These are phyloP conservation scores for Chroicocephalus ridibundus DNA, from an alignment of 2,113 vertebrate species.

Conservation along the genomic window DNA sequence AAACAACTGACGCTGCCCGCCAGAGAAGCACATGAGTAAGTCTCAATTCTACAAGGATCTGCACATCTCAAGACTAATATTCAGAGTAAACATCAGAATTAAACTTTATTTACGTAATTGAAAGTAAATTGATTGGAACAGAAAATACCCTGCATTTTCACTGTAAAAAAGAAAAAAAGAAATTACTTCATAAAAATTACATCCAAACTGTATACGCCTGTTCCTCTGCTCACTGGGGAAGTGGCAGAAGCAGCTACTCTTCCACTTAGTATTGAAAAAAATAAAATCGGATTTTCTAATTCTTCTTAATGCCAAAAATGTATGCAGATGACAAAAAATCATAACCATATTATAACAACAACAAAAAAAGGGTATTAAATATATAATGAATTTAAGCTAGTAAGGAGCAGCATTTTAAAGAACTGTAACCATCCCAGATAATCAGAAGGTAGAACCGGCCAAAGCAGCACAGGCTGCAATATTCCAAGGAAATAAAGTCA, in stretches of 20 bases:
- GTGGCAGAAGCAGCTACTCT: neutral
- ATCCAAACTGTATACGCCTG: neutral
- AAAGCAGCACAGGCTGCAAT: neutral
- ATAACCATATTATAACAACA: neutral
- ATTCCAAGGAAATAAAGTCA: neutral
- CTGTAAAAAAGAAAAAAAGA: no score
- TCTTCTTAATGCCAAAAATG: neutral
- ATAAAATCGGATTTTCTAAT: neutral
- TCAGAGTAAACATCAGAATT: neutral
- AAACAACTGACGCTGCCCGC: neutral
- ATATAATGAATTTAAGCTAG: neutral
- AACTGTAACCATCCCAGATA: neutral
- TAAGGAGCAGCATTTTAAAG: neutral
- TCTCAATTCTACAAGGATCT: neutral
- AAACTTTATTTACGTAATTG: neutral
- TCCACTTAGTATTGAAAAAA: neutral
- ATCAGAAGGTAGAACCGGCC: neutral
- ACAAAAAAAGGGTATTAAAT: neutral
- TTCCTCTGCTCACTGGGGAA: neutral
- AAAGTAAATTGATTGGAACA: neutral
- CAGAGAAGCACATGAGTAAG: neutral
- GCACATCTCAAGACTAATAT: neutral
- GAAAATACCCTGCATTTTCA: neutral
- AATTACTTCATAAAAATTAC: neutral
- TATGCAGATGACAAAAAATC: neutral